These are phyloP conservation scores for Poecilia velifera DNA, from an alignment of 2,797 vertebrate genomes.

Conservation along the genomic window DNA sequence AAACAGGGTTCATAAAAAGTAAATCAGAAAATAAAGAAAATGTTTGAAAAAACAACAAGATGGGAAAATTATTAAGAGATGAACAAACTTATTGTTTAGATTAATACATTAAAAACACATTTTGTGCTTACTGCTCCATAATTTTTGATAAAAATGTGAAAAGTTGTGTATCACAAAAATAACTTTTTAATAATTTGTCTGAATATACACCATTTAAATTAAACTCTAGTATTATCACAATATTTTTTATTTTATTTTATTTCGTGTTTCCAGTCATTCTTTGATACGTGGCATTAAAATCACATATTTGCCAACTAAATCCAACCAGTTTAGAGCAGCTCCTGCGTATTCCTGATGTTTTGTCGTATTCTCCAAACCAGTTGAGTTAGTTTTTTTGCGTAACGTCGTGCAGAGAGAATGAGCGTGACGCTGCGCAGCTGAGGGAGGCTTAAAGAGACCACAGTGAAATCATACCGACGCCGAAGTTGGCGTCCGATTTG, in stretches of 20 bases:
- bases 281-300: not conserved
- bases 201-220: not conserved
- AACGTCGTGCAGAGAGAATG: constrained; percentile 35
- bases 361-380: constrained; percentile 64
- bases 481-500: not conserved
- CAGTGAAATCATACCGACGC: constrained; percentile 71
- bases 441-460: constrained; percentile 85
- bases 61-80: not conserved
- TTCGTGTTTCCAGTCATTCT: not conserved
- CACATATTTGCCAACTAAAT: not conserved
- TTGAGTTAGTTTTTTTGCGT: constrained; percentile 65
- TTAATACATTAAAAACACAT: not conserved
- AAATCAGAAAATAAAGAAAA: not conserved
- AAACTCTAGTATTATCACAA: not conserved
- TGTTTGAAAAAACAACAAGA: not conserved
- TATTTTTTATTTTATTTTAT: not conserved
- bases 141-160: not conserved
- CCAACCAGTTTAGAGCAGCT: constrained; percentile 18
- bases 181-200: not conserved
- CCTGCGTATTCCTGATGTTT: constrained; percentile 25
- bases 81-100: not conserved
- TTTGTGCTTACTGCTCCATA: not conserved
- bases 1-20: not conserved
- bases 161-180: not conserved
- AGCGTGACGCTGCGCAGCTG: constrained; percentile 71